Conservation (phyloP, 2,888 invertebrate genomes). For the Dastarcus helophoroides region DNA sequence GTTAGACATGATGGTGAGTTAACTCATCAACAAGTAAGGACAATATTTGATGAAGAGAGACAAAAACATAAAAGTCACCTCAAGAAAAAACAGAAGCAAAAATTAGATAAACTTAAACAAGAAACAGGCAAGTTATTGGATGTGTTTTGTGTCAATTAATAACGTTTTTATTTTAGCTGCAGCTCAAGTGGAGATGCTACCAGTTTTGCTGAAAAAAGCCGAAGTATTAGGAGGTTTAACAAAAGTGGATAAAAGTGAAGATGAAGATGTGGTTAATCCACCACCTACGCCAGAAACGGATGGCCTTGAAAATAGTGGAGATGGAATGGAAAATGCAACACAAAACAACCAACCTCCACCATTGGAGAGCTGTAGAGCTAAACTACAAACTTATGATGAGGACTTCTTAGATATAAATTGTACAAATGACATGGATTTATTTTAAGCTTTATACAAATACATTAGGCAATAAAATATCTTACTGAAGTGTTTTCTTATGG, state of each 20-base stretch:
- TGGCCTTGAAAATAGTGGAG: slow-evolving; percentile 51
- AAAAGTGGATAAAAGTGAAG: slow-evolving; percentile 34
- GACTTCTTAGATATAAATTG: slow-evolving; percentile 59
- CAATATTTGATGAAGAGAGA: slow-evolving; percentile 58
- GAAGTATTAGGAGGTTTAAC: slow-evolving; percentile 36
- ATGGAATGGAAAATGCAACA: slow-evolving; percentile 30
- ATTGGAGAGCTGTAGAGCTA: slow-evolving; percentile 4
- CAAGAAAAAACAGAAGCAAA: slow-evolving; percentile 47
- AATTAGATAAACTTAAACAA: slow-evolving; percentile 55
- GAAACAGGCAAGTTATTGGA: slow-evolving; percentile 22
- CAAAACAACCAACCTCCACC: not conserved
- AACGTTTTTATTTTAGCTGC: slow-evolving; percentile 15
- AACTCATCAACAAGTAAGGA: slow-evolving; percentile 51
- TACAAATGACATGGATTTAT: slow-evolving; percentile 32
- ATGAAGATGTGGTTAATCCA: slow-evolving; percentile 55
- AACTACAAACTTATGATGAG: slow-evolving; percentile 43
- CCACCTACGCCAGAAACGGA: slow-evolving; percentile 74
- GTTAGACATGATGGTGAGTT: slow-evolving; percentile 59
- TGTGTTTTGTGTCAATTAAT: slow-evolving; percentile 2
- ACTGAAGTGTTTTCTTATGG: slow-evolving; percentile 28
- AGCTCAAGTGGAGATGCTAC: slow-evolving; percentile 40
- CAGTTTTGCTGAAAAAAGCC: slow-evolving; percentile 50
- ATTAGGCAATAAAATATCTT: not conserved
- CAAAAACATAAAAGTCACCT: slow-evolving; percentile 43
- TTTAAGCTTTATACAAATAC: slow-evolving; percentile 20